Evolutionary conservation across 2,888 invertebrate species (phyloP), one percentile per base, ranked within the genome.

Genomic region (Leptarthrus brevirostris): DNA sequence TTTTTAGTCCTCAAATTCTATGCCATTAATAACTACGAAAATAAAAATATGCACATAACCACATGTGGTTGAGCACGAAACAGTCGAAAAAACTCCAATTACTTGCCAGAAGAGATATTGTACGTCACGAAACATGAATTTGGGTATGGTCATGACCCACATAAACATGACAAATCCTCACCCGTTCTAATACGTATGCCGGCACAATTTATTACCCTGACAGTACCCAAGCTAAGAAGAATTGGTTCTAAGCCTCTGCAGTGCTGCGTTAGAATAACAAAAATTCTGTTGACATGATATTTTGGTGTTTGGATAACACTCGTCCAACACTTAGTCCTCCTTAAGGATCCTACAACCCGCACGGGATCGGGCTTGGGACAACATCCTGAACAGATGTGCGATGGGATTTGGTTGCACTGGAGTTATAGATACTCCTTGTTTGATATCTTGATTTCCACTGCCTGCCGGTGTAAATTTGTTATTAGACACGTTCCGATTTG

Each of bases 381-480:
- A 66, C 66, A 66, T 66, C 49, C 49, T 49, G 66, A 26, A 6
- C 66, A 66, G 66, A 66, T 66, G 66, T 47, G n/a, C n/a, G n/a
- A 20, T 22, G 1, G 30, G 26, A 16, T 66, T 47, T 66, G 24
- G 47, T 47, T 66, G 66, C 47, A 66, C 5, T n/a, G 24, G 24
- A 14, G 20, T 10, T 36, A 12, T 2, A 18, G 52, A 2, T 52
- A 6, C 5, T 16, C 18, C 14, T 18, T 3, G 20, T 18, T 52
- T 18, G 52, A 52, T 52, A 52, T 20, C 52, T 20, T 52, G 22
- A 52, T 52, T 52, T 10, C 8, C 12, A 40, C 52, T 22, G 20
- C 14, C 6, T 47, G 47, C 47, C n/a, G 47, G 47, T 30, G 30
- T 5, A 30, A 30, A 30, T 30, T 30, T 30, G 30, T 3, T 30